Conservation (phyloP, 2,888 invertebrate genomes). For the Aphidius colemani region DNA sequence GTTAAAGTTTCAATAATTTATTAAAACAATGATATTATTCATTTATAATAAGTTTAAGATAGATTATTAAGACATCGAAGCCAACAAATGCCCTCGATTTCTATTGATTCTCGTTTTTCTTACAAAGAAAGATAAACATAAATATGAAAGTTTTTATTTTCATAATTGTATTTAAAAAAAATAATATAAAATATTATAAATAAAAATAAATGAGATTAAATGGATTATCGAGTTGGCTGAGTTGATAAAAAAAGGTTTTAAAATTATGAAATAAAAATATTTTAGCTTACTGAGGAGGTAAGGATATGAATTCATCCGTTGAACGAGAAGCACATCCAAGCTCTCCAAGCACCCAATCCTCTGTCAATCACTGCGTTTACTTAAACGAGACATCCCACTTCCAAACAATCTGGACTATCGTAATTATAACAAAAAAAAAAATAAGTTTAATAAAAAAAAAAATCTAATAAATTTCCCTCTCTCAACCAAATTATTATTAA, state of each 20-base stretch:
- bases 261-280: constrained; percentile 55
- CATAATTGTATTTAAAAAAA: constrained; percentile 29
- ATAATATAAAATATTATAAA: constrained; percentile 27
- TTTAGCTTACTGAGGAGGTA: constrained; percentile 61
- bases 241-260: constrained; percentile 50
- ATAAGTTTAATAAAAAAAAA: constrained; percentile 24
- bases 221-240: constrained; percentile 30
- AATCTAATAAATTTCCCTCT: too few species aligned
- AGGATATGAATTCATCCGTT: constrained; percentile 57
- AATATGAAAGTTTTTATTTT: constrained; percentile 8
- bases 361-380: constrained; percentile 37
- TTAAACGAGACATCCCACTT: constrained; percentile 37
- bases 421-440: constrained; percentile 34
- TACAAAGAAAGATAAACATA: constrained; percentile 6
- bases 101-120: constrained; percentile 23
- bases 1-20: constrained; percentile 12
- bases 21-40: too few species aligned
- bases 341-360: constrained; percentile 43
- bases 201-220: constrained; percentile 20
- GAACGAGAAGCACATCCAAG: constrained; percentile 56
- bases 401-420: constrained; percentile 39
- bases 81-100: constrained; percentile 22
- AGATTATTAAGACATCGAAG: constrained; percentile 23
- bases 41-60: constrained; percentile 8
- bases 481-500: not conserved